A percentile compares a stretch with the other conserved stretches of the same genome.
These are phyloP conservation scores for Plodia interpunctella DNA, from an alignment of 1,140 invertebrate species.

Conservation along the genomic window DNA sequence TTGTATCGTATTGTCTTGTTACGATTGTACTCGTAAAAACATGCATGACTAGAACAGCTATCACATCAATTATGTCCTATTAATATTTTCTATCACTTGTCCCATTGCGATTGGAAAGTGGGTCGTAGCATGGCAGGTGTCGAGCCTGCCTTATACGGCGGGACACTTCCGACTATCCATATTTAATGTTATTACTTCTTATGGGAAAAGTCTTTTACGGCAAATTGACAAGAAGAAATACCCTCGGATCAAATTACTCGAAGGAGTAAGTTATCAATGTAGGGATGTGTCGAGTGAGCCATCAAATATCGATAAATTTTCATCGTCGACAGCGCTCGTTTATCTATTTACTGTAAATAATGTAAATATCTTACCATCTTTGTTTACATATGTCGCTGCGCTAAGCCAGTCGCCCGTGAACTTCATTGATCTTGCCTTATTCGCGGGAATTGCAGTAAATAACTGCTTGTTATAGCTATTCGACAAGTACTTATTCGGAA, in stretches of 20 bases:
- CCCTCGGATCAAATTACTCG: neutral
- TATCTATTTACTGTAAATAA: conserved; percentile 53
- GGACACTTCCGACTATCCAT: conserved; percentile 16
- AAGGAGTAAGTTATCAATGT: neutral
- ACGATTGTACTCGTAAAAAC: too few relatives aligned
- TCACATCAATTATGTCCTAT: neutral
- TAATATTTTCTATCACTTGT: conserved; percentile 8
- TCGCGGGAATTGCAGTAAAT: conserved; percentile 1
- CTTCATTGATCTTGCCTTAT: conserved; percentile 2
- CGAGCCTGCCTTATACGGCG: conserved; percentile 50
- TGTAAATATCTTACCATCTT: conserved; percentile 45
- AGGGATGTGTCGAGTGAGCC: neutral
- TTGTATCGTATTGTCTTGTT: too few relatives aligned
- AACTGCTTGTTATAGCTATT: conserved; percentile 3
- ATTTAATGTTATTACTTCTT: conserved; percentile 5
- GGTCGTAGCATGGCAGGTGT: conserved; percentile 48
- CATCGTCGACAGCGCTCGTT: conserved; percentile 18
- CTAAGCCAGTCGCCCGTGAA: neutral
- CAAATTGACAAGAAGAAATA: neutral
- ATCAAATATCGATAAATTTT: conserved; percentile 10
- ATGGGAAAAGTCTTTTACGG: neutral
- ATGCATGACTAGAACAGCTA: neutral
- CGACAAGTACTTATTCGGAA: neutral
- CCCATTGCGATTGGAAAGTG: conserved; percentile 44
- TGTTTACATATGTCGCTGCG: conserved; percentile 36